These are phyloP conservation scores for Mallotus villosus DNA, from an alignment of 2,797 vertebrate species.

Conservation along the genomic window DNA sequence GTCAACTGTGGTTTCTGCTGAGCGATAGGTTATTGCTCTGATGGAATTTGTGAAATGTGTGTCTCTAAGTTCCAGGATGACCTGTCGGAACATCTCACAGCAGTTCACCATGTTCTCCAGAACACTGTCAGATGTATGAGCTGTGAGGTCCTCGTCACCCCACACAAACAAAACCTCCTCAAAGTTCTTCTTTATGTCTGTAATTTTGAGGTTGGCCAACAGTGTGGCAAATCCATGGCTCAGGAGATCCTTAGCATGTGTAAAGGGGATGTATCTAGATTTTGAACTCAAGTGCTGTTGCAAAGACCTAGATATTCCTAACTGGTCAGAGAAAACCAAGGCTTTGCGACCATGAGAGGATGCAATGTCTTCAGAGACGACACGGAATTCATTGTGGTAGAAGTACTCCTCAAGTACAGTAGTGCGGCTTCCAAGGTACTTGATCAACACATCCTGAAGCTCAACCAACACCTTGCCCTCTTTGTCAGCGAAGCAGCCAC, in stretches of 20 bases:
- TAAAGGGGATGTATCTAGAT: constrained; percentile 46
- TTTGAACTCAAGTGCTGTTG: constrained; percentile 68
- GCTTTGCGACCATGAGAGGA: constrained; percentile 52
- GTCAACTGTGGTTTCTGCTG: constrained; percentile 74
- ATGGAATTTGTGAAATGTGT: constrained; percentile 61
- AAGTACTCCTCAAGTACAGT: constrained; percentile 75
- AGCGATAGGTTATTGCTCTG: constrained; percentile 78
- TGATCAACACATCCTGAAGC: constrained; percentile 72
- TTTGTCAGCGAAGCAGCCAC: constrained; percentile 82
- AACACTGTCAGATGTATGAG: constrained; percentile 49
- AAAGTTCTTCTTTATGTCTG: constrained; percentile 58
- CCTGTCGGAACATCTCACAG: constrained; percentile 80
- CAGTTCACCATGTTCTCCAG: constrained; percentile 70
- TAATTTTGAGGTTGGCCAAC: constrained; percentile 58
- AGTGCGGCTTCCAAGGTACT: constrained; percentile 63
- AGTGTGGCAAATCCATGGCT: constrained; percentile 54
- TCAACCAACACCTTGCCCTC: constrained; percentile 78
- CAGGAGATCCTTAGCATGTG: constrained; percentile 52
- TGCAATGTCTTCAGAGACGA: constrained; percentile 35
- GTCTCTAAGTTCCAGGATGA: constrained; percentile 73
- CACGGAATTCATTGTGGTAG: constrained; percentile 76
- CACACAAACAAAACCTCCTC: constrained; percentile 83
- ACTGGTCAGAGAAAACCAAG: constrained; percentile 77
- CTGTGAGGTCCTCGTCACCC: constrained; percentile 75
- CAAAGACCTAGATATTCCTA: constrained; percentile 73